Base-by-base conservation (phyloP, 2,888 invertebrate genomes). In the Agriotes lineatus region DNA sequence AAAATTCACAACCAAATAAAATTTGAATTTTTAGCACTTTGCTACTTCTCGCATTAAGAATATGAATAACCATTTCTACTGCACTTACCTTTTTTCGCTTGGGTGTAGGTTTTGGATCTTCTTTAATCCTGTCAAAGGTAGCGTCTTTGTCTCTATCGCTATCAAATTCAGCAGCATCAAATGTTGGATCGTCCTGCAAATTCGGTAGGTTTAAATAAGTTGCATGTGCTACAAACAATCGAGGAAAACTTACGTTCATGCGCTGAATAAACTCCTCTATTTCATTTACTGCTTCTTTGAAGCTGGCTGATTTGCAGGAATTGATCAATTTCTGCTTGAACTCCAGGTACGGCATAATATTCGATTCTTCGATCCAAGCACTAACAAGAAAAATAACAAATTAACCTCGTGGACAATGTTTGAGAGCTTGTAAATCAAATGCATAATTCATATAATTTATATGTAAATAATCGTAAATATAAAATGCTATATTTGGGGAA, bases 351-450 rank as follows among this genome's bases (percentile, higher is more conserved):
- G 92, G 92, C 83, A 93, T 94, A 59, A 97, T 91, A 79, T 92
- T 91, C 72, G 88, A 88, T 74, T 93, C 92, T 80, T 95, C 95
- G 73, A 97, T 95, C 95, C 96, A 97, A 4, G 95, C 96, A 86
- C 95, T 95, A 86, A 37, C 81, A 78, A 73, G n/a, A n/a, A n/a
- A n/a, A n/a, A n/a, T n/a, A n/a, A n/a, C n/a, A n/a, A n/a, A 39
- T 39, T 39, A 39, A 2, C 10, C n/a, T 35, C n/a, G 9, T n/a
- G 6, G 35, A 10, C 1, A 35, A 35, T 1, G n/a, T 35, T 35
- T 35, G 9, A 10, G 35, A 35, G n/a, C 10, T 10, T 35, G n/a
- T 9, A 35, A 10, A n/a, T 35, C 35, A 9, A n/a, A 61, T 10
- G 5, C 5, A 4, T 39, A 7, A 12, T 39, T 39, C n/a, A 9